These are phyloP conservation scores for Alcedo quadribrachys DNA, from an alignment of 2,797 vertebrate genomes.

Conservation along the genomic window DNA sequence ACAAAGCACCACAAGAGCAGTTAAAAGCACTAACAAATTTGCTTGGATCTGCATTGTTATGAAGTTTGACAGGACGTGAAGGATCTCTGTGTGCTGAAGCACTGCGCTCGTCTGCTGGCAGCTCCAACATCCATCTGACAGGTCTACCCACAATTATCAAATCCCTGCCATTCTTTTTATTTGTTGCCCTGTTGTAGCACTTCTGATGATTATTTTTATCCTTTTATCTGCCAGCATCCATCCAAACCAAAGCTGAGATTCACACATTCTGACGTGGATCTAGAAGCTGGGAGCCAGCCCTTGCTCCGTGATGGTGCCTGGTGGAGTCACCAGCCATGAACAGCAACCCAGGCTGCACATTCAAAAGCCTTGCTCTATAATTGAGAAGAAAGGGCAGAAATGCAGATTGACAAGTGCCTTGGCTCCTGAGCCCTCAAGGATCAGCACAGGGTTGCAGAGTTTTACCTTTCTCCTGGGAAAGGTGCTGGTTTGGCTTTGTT, in stretches of 20 bases:
- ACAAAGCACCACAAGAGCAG: neutral
- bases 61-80: neutral
- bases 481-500: neutral
- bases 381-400: slow-evolving; percentile 16
- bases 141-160: neutral
- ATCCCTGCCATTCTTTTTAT: neutral
- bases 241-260: neutral
- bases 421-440: neutral
- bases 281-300: neutral
- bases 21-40: neutral
- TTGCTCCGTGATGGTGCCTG: neutral
- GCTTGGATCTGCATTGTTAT: neutral
- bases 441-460: neutral
- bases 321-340: neutral
- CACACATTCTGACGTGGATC: neutral
- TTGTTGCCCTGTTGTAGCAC: neutral
- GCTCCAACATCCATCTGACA: neutral
- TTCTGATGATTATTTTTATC: slow-evolving; percentile 35
- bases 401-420: neutral
- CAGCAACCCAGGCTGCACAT: neutral
- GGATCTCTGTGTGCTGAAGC: neutral
- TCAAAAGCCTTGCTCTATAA: neutral
- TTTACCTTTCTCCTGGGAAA: neutral
- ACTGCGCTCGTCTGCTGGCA: neutral
- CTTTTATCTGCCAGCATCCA: slow-evolving; percentile 32